Evolutionary conservation across 2,888 invertebrate species (phyloP).

Genomic region (Macrostomum cliftonense): DNA sequence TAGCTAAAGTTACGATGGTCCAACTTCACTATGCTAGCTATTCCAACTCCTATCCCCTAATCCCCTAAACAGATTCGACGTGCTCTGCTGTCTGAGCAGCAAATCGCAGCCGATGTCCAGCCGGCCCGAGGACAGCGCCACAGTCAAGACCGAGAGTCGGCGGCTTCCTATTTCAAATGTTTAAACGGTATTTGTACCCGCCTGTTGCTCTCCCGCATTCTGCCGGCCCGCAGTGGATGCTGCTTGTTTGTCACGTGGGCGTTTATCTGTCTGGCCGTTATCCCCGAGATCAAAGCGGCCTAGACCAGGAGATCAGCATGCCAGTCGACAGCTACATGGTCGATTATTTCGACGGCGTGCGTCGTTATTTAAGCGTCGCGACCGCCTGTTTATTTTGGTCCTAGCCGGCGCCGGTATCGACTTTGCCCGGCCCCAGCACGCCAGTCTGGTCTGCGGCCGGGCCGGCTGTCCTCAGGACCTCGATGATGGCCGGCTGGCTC

Average conservation of each 20-base stretch:
- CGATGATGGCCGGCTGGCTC: conserved; percentile 33
- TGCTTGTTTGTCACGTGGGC: conserved; percentile 86
- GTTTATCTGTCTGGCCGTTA: conserved; percentile 64
- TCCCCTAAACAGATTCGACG: no score
- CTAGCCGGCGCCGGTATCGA: conserved; percentile 55
- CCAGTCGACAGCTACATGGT: conserved; percentile 74
- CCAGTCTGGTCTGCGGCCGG: conserved; percentile 48
- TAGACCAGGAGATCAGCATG: conserved; percentile 90
- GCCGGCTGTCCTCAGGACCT: conserved; percentile 36
- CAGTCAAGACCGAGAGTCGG: no score
- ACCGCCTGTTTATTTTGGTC: conserved; percentile 78
- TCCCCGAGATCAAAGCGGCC: conserved; percentile 68
- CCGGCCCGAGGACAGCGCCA: no score
- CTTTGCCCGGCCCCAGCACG: conserved; percentile 47
- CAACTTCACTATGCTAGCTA: no score
- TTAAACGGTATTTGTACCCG: no score
- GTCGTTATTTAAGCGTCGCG: conserved; percentile 69
- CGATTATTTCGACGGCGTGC: conserved; percentile 66
- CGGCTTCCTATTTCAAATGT: no score
- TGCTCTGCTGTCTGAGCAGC: no score
- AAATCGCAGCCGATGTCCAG: no score
- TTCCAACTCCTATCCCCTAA: no score
- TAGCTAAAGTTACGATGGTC: no score
- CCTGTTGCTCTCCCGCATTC: no score
- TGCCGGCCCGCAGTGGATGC: no score